Percentiles rank a stretch among this genome's conserved stretches.
These are phyloP conservation scores for Lichenostomus cassidix DNA, from an alignment of 2,113 vertebrate species.

Conservation along the genomic window DNA sequence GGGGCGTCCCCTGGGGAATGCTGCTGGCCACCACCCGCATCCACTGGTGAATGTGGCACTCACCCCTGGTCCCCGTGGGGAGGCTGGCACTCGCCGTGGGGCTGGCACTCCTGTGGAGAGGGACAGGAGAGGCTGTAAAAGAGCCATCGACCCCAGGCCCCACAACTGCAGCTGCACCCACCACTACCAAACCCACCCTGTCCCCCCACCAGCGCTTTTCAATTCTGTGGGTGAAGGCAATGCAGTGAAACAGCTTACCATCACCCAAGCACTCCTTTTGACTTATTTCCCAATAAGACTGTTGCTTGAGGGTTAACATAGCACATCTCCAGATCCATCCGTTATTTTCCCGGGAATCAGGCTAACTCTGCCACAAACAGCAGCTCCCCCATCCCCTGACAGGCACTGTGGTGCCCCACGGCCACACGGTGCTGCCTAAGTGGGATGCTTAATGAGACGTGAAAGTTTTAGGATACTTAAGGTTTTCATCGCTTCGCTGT, in stretches of 20 bases:
- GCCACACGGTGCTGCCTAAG: neutral
- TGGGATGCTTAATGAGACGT: slow-evolving; percentile 9
- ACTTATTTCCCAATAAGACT: neutral
- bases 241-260: neutral
- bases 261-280: neutral
- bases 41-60: slow-evolving; percentile 28
- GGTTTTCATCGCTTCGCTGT: neutral
- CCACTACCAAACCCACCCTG: neutral
- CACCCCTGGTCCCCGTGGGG: slow-evolving; percentile 83
- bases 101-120: neutral
- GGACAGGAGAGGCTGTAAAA: neutral
- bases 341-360: neutral
- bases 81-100: neutral
- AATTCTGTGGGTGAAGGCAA: neutral
- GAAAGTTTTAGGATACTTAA: slow-evolving; percentile 21
- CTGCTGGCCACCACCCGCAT: rapidly evolving
- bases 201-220: neutral
- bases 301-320: neutral
- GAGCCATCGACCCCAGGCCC: neutral
- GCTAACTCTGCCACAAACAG: neutral
- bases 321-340: neutral
- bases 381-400: neutral
- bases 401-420: neutral
- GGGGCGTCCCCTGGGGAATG: neutral
- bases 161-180: neutral